phyloP scores from a whole-genome alignment of 1,140 invertebrate species.

The Ceratoteleas bidentatus region DNA sequence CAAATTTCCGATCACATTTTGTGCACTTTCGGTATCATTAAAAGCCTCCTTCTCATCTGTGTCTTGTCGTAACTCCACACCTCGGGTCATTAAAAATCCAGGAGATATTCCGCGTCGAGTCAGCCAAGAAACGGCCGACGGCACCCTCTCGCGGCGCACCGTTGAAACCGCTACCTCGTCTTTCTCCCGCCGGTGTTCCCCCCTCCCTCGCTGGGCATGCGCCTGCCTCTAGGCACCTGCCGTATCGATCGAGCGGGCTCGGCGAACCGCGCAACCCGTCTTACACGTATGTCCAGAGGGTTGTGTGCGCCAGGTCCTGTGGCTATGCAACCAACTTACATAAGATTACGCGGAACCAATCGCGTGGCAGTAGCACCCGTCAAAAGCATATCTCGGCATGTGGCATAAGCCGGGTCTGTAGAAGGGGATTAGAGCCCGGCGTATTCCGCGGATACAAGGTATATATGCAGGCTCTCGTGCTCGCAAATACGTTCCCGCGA shows the following conservation, averaged over 20 bases:
- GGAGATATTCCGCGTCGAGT: slow-evolving; percentile 39
- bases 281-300: slow-evolving; percentile 66
- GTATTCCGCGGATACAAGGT: slow-evolving; percentile 72
- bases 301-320: slow-evolving; percentile 70
- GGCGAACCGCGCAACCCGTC: slow-evolving; percentile 49
- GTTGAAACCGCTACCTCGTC: slow-evolving; percentile 57
- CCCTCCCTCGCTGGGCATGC: slow-evolving; percentile 69
- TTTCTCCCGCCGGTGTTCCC: not conserved
- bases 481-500: slow-evolving; percentile 42
- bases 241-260: slow-evolving; percentile 76
- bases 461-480: slow-evolving; percentile 39
- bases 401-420: slow-evolving; percentile 76
- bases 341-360: slow-evolving; percentile 78
- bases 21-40: too few relatives aligned
- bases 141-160: slow-evolving; percentile 69
- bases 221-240: slow-evolving; percentile 76
- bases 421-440: slow-evolving; percentile 79
- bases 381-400: slow-evolving; percentile 79
- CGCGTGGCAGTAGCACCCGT: slow-evolving; percentile 75
- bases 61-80: too few relatives aligned
- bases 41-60: too few relatives aligned
- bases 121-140: slow-evolving; percentile 66
- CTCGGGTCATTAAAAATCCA: slow-evolving; percentile 30
- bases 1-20: too few relatives aligned
- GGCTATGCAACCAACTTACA: slow-evolving; percentile 79